phyloP scores from a whole-genome alignment of 2,797 vertebrate species.

The Rousettus madagascariensis region DNA sequence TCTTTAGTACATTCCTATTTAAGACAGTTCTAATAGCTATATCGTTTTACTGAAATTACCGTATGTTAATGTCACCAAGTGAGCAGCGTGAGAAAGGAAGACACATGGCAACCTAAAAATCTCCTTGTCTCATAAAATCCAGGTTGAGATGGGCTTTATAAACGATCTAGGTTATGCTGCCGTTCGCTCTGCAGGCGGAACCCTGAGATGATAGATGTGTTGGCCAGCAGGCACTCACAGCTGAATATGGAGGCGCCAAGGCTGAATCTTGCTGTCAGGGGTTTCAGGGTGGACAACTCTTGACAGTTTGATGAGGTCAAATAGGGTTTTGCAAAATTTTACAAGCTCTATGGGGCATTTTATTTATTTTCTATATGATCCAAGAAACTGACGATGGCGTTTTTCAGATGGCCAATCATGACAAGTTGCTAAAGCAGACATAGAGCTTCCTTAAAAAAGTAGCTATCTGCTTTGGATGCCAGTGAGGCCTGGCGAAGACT shows the following conservation, averaged over 20 bases:
- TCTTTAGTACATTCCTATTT: background rate
- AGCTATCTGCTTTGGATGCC: background rate
- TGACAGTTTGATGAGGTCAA: no score
- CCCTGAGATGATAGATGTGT: background rate
- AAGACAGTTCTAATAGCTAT: background rate
- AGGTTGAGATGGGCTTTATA: background rate
- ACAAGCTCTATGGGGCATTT: background rate
- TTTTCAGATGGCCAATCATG: background rate
- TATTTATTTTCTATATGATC: background rate
- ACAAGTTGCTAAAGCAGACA: background rate
- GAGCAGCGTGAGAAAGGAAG: background rate
- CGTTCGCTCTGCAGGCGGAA: no score
- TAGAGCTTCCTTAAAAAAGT: background rate
- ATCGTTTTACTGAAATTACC: background rate
- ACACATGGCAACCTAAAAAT: background rate
- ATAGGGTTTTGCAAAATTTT: background rate
- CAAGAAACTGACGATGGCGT: background rate
- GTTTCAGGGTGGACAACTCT: background rate
- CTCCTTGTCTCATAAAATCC: background rate
- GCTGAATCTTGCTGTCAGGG: background rate
- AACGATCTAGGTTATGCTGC: background rate
- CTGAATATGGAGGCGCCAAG: background rate
- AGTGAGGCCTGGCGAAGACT: accelerated
- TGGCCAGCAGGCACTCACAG: background rate
- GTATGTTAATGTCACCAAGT: background rate